Evolutionary conservation across 2,113 vertebrate genomes (phyloP), one percentile per base, ranked within the genome.

Genomic region (Ginglymostoma cirratum): DNA sequence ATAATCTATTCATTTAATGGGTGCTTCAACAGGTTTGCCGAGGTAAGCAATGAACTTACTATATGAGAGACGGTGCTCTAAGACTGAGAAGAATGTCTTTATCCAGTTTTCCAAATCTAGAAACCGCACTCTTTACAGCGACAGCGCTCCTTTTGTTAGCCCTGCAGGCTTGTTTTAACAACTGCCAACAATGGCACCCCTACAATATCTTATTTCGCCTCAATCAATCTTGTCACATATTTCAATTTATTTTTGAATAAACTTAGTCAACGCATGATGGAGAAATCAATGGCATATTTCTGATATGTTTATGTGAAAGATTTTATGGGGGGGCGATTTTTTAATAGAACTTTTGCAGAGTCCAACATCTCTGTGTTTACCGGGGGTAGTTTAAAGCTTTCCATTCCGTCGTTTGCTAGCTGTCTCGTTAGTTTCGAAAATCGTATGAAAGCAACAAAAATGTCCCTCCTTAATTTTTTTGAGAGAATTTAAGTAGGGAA

Each of bases 21-120:
- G 94, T 96, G 98, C 98, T 97, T 98, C 98, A 98, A 98, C 98
- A 98, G 98, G 98, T 98, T 97, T 97, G 97, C 96, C 96, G 96
- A 96, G 96, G 89, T 96, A 30, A 96, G 80, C 15, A 90, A 92
- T 61, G 67, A 52, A 95, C 94, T 70, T 95, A 95, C 66, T 72
- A 72, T 72, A 17, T 76, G 94, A 76, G 66, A 45, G 67, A 95
- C 30, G 94, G 66, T 72, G 94, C 69, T 72, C 38, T 95, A 48
- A 95, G 42, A 4, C 67, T 70, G 27, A 23, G 69, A 45, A 48
- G 67, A 95, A 95, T 95, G 69, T 95, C 94, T 95, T 76, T 72
- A 95, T 95, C 69, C 24, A 52, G 67, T 72, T 95, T 34, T 66
- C 67, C 69, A 52, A 52, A 52, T 72, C 69, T 45, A 70, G 15